Conservation (phyloP, 2,888 invertebrate species). For the Nomada ruficornis region DNA sequence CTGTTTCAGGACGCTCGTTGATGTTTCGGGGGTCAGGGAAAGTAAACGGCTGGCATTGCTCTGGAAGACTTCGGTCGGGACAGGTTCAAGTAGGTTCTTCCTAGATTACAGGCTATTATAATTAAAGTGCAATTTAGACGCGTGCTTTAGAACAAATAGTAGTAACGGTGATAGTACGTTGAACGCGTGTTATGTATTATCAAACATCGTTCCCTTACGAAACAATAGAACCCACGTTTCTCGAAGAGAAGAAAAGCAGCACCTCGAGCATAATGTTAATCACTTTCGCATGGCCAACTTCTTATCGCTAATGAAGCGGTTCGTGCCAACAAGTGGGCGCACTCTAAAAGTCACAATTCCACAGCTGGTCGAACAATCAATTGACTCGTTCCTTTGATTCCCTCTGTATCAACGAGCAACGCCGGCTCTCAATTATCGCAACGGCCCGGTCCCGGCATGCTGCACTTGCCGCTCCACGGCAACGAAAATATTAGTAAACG, state of each 20-base stretch:
- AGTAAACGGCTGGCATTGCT: conserved; percentile 10
- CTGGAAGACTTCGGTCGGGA: neutral
- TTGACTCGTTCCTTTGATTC: conserved; percentile 45
- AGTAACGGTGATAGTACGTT: too few relatives aligned
- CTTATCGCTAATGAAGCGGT: conserved; percentile 37
- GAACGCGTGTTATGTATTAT: too few relatives aligned
- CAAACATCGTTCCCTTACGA: too few relatives aligned
- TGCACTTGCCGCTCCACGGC: conserved; percentile 50
- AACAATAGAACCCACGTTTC: neutral
- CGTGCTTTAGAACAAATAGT: too few relatives aligned
- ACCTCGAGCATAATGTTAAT: too few relatives aligned
- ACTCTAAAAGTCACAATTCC: conserved; percentile 31
- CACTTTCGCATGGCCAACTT: neutral
- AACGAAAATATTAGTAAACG: conserved; percentile 72
- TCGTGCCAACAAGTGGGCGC: conserved; percentile 59
- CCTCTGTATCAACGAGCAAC: conserved; percentile 36
- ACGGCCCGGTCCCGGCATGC: conserved; percentile 34
- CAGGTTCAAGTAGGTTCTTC: conserved; percentile 26
- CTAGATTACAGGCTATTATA: neutral
- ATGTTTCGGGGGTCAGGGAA: conserved; percentile 8
- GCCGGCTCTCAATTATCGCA: conserved; percentile 58
- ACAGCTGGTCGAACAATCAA: conserved; percentile 39
- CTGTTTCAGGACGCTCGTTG: conserved; percentile 31
- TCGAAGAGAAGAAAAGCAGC: neutral
- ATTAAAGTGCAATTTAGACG: neutral